Percentiles rank a stretch among this genome's conserved stretches.
Evolutionary conservation across 2,113 vertebrate genomes (phyloP).

Genomic region (Lucifuga dentata): DNA sequence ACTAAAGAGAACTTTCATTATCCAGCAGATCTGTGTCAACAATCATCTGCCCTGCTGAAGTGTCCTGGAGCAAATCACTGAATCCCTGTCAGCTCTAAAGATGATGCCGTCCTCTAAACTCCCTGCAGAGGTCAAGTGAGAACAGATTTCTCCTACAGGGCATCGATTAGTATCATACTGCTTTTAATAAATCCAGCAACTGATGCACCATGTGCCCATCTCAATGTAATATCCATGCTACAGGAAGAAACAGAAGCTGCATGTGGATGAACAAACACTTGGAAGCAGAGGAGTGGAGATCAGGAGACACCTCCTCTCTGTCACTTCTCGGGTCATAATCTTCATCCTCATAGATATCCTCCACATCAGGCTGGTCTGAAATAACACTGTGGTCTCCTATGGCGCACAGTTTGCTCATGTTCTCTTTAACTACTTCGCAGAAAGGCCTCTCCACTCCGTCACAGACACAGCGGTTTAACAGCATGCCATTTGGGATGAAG

Average conservation of each 20-base stretch:
- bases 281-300: conserved; percentile 45
- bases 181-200: conserved; percentile 16
- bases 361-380: conserved; percentile 69
- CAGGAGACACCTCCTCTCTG: conserved; percentile 52
- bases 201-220: background rate
- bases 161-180: background rate
- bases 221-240: conserved; percentile 61
- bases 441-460: conserved; percentile 86
- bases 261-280: conserved; percentile 15
- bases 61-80: conserved; percentile 9
- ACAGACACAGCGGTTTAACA: conserved; percentile 84
- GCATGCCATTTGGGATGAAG: conserved; percentile 77
- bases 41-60: conserved; percentile 7
- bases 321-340: conserved; percentile 75
- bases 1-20: conserved; percentile 9
- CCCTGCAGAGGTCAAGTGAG: no score
- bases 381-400: conserved; percentile 68
- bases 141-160: no score
- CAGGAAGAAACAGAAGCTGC: conserved; percentile 41
- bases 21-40: conserved; percentile 29
- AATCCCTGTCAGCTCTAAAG: conserved; percentile 8
- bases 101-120: background rate
- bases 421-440: conserved; percentile 87
- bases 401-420: conserved; percentile 84
- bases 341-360: conserved; percentile 81